Percentiles rank a stretch among this genome's conserved stretches.
Evolutionary conservation across 2,797 vertebrate genomes (phyloP).

Genomic region (Buphagus erythrorhynchus): DNA sequence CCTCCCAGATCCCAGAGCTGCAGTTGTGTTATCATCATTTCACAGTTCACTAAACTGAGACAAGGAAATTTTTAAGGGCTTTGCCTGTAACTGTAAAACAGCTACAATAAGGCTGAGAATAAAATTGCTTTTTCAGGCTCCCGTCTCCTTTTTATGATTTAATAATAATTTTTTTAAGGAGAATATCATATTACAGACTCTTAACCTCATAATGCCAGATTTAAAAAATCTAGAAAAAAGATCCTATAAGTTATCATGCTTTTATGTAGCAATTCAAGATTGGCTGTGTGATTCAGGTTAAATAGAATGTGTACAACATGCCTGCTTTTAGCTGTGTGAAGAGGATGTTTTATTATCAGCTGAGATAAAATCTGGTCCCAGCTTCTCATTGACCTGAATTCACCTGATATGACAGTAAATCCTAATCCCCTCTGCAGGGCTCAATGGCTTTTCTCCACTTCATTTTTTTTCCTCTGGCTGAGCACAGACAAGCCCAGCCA

Average conservation of each 20-base stretch:
- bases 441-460: background rate
- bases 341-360: conserved; percentile 6
- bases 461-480: background rate
- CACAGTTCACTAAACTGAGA: background rate
- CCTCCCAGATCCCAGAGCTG: background rate
- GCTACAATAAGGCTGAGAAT: background rate
- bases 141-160: background rate
- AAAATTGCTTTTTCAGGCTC: background rate
- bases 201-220: background rate
- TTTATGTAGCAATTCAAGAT: background rate
- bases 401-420: conserved; percentile 56
- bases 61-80: background rate
- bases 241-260: background rate
- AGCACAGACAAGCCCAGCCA: fast-evolving
- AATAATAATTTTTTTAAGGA: conserved; percentile 9
- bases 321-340: background rate
- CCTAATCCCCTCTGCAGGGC: conserved; percentile 29
- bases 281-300: background rate
- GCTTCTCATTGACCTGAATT: conserved; percentile 48
- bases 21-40: background rate
- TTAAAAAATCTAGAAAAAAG: background rate
- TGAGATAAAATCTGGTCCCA: background rate
- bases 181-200: background rate
- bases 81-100: background rate
- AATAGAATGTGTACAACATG: background rate